Base-by-base conservation (phyloP, 30 jellyfish, hydroid and myxozoan genomes). In the Hydra vulgaris region DNA sequence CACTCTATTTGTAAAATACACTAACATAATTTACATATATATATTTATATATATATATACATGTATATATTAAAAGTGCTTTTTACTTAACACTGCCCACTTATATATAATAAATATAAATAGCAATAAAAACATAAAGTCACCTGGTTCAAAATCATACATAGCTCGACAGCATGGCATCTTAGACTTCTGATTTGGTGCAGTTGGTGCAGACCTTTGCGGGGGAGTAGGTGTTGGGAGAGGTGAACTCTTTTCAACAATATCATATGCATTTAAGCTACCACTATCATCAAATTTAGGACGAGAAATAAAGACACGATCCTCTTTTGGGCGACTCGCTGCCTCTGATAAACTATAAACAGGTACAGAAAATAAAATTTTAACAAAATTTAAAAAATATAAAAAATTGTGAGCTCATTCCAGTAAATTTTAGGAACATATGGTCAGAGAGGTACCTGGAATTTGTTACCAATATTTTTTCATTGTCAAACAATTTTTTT, bases 131-230 rank as follows among this genome's bases (percentile, higher is more conserved):
- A 5, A 40, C 61, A 3, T 40, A 40, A 40, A 40, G 8, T 40
- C 5, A 92, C 98, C 98, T 70, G 94, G 88, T 61, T 92, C 98
- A 67, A 92, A 92, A 67, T 92, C 98, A 81, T 82, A 92, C 82
- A 92, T 20, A 18, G 96, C 98, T 52, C 84, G 95, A 25, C 86
- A 87, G 26, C 78, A 82, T 19, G 98, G 98, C 4, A 7, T 26
- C 76, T 73, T 78, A 54, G 85, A 66, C 18, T 76, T 81, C 18
- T 86, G 81, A 20, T 88, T 71, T 15, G 95, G 91, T 17, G 95
- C 84, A 7, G 88, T 94, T 0, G 96, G 82, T 8, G 74, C 73
- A 26, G 66, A 66, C n/a, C 27, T 76, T 16, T 66, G 83, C 5
- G 81, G 84, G 20, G 96, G 89, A 7, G 94, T 79, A 22, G 88